Conservation (phyloP, 2,888 invertebrate genomes). For the Aphelenchoides bicaudatus region DNA sequence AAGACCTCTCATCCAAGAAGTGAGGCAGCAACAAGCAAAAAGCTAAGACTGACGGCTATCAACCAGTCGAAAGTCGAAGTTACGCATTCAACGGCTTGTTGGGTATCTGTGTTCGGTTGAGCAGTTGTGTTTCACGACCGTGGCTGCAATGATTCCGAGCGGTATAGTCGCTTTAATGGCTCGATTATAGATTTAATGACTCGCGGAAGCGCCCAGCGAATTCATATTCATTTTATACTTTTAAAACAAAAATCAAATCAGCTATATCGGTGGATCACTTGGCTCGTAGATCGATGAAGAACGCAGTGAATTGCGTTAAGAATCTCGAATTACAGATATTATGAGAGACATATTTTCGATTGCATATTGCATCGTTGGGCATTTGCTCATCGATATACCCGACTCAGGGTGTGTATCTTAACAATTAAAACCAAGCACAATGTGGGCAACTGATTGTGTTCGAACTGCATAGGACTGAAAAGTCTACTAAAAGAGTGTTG, state of each 20-base stretch:
- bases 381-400: constrained; percentile 56
- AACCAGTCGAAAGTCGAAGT: no score
- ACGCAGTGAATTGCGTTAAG: constrained; percentile 62
- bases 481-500: neutral
- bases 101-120: no score
- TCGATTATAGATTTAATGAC: constrained; percentile 28
- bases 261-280: constrained; percentile 62
- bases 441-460: neutral
- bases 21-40: no score
- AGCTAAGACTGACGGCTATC: no score
- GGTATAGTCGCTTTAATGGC: no score
- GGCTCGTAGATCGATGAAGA: constrained; percentile 63
- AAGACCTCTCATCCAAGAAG: no score
- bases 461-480: neutral
- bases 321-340: constrained; percentile 63
- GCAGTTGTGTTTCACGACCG: no score
- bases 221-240: constrained; percentile 18
- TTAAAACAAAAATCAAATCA: constrained; percentile 26
- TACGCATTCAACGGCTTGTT: no score
- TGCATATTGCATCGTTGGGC: constrained; percentile 62
- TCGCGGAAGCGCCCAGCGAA: constrained; percentile 18
- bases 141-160: no score
- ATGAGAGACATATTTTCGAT: constrained; percentile 67
- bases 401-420: constrained; percentile 60
- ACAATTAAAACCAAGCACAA: neutral